Percentiles rank a stretch among this genome's conserved stretches.
These are phyloP conservation scores for Propithecus coquereli DNA, from an alignment of 2,113 vertebrate species.

Conservation along the genomic window DNA sequence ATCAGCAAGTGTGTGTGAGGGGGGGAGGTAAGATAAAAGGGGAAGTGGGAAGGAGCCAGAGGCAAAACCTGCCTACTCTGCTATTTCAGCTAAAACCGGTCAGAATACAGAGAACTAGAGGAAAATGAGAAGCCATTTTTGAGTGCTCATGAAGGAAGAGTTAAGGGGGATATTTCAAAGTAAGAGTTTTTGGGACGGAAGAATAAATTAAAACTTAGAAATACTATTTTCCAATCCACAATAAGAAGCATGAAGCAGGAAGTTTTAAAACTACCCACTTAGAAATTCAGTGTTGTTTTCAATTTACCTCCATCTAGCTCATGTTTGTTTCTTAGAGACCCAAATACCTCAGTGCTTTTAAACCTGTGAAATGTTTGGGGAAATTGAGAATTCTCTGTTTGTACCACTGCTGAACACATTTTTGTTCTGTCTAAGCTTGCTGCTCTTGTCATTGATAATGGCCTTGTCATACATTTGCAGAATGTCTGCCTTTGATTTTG, in stretches of 20 bases:
- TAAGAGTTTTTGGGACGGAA: neutral
- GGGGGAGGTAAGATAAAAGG: neutral
- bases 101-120: neutral
- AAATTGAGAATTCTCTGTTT: neutral
- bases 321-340: constrained; percentile 25
- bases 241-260: neutral
- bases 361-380: neutral
- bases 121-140: neutral
- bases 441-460: constrained; percentile 18
- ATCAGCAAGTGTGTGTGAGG: neutral
- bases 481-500: constrained; percentile 18
- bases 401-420: neutral
- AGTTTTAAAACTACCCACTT: neutral
- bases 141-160: neutral
- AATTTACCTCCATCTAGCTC: neutral
- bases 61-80: neutral
- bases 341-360: neutral
- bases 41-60: neutral
- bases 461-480: neutral
- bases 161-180: constrained; percentile 14
- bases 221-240: neutral
- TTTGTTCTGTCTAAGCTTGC: neutral
- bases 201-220: constrained; percentile 26
- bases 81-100: neutral
- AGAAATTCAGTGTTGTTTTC: neutral